phyloP scores from a whole-genome alignment of 2,888 invertebrate species.

The Orchesellides sinensis region DNA sequence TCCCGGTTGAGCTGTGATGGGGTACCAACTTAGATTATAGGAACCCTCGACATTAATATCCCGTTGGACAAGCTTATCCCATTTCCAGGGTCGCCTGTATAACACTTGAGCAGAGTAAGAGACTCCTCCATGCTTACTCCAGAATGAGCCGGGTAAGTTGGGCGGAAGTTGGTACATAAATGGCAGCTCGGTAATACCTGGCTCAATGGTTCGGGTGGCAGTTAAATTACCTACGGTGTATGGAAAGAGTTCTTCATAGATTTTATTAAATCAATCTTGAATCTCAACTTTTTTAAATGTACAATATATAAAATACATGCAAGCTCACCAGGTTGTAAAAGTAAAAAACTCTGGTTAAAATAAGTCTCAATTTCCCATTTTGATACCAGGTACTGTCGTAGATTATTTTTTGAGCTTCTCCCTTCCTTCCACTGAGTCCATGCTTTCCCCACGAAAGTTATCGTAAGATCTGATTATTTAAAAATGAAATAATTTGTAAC shows the following conservation, averaged over 20 bases:
- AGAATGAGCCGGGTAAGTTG: conserved; percentile 49
- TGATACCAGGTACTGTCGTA: conserved; percentile 60
- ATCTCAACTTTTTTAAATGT: background rate
- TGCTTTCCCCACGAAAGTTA: conserved; percentile 62
- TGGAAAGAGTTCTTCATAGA: no score
- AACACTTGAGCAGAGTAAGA: conserved; percentile 51
- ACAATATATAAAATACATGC: background rate
- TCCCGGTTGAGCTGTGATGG: conserved; percentile 46
- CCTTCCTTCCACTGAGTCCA: conserved; percentile 67
- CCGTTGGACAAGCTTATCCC: conserved; percentile 36
- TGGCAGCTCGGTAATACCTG: conserved; percentile 59
- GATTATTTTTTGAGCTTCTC: conserved; percentile 30
- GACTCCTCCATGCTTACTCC: conserved; percentile 60
- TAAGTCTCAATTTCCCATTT: conserved; percentile 62
- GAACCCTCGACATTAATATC: conserved; percentile 52
- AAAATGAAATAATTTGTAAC: background rate
- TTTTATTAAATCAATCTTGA: no score
- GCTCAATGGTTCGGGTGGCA: conserved; percentile 43
- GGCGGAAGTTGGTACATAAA: conserved; percentile 62
- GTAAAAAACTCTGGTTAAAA: conserved; percentile 49
- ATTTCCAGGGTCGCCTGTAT: conserved; percentile 61
- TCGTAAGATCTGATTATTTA: conserved; percentile 40
- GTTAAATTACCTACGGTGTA: conserved; percentile 24
- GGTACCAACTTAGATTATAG: conserved; percentile 51
- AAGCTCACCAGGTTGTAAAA: conserved; percentile 42